Conservation (phyloP, 53 echinoderm and acorn worm species). For the Holothuria leucospilota region DNA sequence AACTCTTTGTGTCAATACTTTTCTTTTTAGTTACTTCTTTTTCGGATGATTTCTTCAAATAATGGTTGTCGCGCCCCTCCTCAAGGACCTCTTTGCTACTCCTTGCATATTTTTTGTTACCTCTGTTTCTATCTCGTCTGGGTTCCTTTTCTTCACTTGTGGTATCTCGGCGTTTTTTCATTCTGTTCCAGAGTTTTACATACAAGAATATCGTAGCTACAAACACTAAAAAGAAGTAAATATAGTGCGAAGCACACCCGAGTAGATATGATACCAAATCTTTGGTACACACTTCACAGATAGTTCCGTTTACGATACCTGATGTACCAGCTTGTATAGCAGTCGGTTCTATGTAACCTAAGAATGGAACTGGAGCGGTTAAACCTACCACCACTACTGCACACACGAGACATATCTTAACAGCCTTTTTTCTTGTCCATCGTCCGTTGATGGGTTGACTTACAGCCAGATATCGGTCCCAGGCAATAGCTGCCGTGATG, state of each 20-base stretch:
- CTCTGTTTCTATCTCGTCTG: no score
- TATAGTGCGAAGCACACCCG: not conserved
- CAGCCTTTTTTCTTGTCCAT: constrained; percentile 41
- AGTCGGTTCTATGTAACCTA: not conserved
- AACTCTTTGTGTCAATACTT: no score
- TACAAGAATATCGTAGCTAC: not conserved
- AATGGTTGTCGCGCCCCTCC: no score
- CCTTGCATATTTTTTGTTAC: no score
- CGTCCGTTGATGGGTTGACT: constrained; percentile 59
- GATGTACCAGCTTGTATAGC: no score
- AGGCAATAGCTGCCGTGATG: constrained; percentile 69
- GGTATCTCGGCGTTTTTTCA: no score
- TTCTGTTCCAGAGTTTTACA: not conserved
- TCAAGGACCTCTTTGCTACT: no score
- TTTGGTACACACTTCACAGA: not conserved
- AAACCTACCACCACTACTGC: not conserved
- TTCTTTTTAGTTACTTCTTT: no score
- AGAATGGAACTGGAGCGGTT: not conserved
- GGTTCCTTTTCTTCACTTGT: no score
- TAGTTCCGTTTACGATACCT: not conserved
- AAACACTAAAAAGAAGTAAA: not conserved
- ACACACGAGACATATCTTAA: constrained; percentile 35
- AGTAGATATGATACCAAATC: not conserved
- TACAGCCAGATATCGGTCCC: constrained; percentile 70
- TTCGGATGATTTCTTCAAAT: no score